Evolutionary conservation across 92 coral and sea anemone genomes (phyloP), one percentile per base, ranked within the genome.

Genomic region (Heliopora coerulea): DNA sequence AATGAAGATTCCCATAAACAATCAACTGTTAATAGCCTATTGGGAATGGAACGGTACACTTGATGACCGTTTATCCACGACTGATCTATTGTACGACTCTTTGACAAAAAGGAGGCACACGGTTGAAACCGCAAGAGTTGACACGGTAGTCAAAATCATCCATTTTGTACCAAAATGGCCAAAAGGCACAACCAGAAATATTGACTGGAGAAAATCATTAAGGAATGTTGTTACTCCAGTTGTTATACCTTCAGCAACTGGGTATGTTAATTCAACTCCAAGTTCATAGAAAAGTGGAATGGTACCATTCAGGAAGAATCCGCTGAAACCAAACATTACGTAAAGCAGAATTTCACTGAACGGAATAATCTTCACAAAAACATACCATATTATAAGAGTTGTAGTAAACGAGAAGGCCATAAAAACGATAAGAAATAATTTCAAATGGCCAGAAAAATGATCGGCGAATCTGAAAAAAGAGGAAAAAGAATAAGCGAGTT

Each of bases 211-310:
- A 76, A 74, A 74, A 76, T 87, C 87, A 12, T 87, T 96, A 7
- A 89, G 85, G 63, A 92, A 60, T 31, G 91, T 75, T 74, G 87
- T 80, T 11, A 85, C 87, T 13, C 96, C 97, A 9, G 93, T 83
- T 25, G 96, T 92, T 27, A 92, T 89, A 17, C 97, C 97, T 69
- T 92, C 97, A 8, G 97, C 97, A 0, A 92, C 97, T 3, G 97
- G 97, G 69, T 80, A 92, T 3, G 97, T 31, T 78, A 96, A 87
- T 80, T 92, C 97, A 0, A 86, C 97, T 4, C 96, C 97, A 30
- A 89, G 83, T 50, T 92, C 96, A 88, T 85, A 85, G 21, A 87
- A 48, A 35, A 92, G 62, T 3, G 96, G 97, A 0, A 89, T 88
- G 9, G 88, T 83, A 3, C 93, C 97, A 29, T 88, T 73, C 24